Evolutionary conservation across 2,888 invertebrate species (phyloP).

Genomic region (Digitonthophagus gazella): DNA sequence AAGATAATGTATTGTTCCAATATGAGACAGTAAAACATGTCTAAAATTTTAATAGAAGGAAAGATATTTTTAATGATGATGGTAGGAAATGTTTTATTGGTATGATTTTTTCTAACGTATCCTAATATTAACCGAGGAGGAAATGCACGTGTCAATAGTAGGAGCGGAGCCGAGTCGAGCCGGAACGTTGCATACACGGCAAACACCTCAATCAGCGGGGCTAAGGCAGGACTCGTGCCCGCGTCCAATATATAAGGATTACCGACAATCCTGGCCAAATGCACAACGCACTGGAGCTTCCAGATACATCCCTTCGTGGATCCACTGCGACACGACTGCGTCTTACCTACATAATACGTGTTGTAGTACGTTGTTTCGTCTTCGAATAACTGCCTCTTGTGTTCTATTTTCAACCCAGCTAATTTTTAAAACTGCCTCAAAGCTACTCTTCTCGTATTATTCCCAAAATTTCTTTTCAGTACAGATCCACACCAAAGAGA

Average conservation of each 20-base stretch:
- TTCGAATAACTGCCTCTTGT: neutral
- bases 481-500: too few relatives aligned
- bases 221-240: constrained; percentile 28
- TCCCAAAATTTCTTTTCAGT: too few relatives aligned
- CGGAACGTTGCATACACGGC: constrained; percentile 24
- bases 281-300: neutral
- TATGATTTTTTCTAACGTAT: too few relatives aligned
- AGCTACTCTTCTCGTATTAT: too few relatives aligned
- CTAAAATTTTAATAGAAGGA: too few relatives aligned
- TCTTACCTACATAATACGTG: neutral
- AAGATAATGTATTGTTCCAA: too few relatives aligned
- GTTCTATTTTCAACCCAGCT: neutral
- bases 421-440: neutral
- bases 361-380: neutral
- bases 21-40: too few relatives aligned
- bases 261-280: neutral
- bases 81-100: too few relatives aligned
- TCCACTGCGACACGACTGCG: neutral
- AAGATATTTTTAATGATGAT: too few relatives aligned
- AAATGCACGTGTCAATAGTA: neutral
- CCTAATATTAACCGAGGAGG: too few relatives aligned
- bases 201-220: constrained; percentile 29
- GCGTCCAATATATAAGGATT: constrained; percentile 26
- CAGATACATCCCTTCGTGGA: neutral
- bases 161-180: neutral